Evolutionary conservation across 2,797 vertebrate genomes (phyloP).

Genomic region (Mionectes olivaceus): DNA sequence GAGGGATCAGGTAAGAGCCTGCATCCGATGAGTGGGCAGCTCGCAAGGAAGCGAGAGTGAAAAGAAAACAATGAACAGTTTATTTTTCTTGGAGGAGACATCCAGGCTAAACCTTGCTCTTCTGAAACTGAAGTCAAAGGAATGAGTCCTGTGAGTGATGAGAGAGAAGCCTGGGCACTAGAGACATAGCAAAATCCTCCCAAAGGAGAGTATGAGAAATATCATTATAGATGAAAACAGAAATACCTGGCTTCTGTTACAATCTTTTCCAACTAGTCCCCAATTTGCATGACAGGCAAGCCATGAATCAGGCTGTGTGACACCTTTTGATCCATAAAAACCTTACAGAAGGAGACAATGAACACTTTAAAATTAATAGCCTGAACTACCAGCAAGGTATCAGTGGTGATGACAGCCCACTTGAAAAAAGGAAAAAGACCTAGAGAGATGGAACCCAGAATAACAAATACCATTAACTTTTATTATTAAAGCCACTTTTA

Average conservation of each 20-base stretch:
- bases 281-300: neutral
- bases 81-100: neutral
- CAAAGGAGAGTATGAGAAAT: neutral
- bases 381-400: neutral
- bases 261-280: neutral
- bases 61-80: neutral
- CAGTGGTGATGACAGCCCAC: neutral
- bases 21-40: rapidly evolving
- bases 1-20: neutral
- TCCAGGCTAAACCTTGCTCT: neutral
- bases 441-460: neutral
- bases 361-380: neutral
- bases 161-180: neutral
- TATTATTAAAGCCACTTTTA: neutral
- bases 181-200: neutral
- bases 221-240: neutral
- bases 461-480: neutral
- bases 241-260: neutral
- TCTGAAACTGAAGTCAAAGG: neutral
- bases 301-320: neutral
- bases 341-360: neutral
- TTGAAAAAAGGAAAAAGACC: neutral
- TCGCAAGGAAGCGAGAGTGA: neutral
- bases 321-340: neutral
- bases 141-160: neutral